These are phyloP conservation scores for Chironomus tepperi DNA, from an alignment of 1,140 invertebrate genomes.

Conservation along the genomic window DNA sequence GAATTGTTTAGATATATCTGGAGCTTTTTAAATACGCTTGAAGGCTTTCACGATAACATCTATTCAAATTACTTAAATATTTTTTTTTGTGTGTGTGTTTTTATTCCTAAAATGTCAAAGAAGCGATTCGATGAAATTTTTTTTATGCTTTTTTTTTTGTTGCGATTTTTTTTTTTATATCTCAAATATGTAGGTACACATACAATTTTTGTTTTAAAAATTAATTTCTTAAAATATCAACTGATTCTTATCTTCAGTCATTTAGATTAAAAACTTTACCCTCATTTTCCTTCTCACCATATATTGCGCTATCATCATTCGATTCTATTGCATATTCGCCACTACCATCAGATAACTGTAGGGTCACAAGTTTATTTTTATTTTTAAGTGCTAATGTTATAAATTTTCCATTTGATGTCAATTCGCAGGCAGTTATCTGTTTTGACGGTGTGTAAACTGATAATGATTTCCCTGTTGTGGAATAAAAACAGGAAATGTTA, in stretches of 20 bases:
- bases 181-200: neutral
- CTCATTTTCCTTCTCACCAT: slow-evolving; percentile 42
- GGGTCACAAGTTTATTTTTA: slow-evolving; percentile 51
- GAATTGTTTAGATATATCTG: too few species aligned
- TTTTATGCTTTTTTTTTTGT: neutral
- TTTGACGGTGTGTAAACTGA: slow-evolving; percentile 62
- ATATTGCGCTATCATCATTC: slow-evolving; percentile 37
- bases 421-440: slow-evolving; percentile 64
- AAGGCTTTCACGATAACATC: slow-evolving; percentile 4
- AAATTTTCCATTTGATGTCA: slow-evolving; percentile 58
- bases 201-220: neutral
- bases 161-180: neutral
- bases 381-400: slow-evolving; percentile 60
- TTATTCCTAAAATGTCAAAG: neutral
- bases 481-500: slow-evolving; percentile 24
- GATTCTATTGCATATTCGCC: slow-evolving; percentile 36
- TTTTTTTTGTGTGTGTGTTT: neutral
- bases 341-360: slow-evolving; percentile 48
- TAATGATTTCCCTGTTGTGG: slow-evolving; percentile 56
- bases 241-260: neutral
- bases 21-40: neutral
- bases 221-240: neutral
- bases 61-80: neutral
- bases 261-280: slow-evolving; percentile 44
- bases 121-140: neutral